Base-by-base conservation (phyloP, 2,888 invertebrate species). In the Oligia strigilis region DNA sequence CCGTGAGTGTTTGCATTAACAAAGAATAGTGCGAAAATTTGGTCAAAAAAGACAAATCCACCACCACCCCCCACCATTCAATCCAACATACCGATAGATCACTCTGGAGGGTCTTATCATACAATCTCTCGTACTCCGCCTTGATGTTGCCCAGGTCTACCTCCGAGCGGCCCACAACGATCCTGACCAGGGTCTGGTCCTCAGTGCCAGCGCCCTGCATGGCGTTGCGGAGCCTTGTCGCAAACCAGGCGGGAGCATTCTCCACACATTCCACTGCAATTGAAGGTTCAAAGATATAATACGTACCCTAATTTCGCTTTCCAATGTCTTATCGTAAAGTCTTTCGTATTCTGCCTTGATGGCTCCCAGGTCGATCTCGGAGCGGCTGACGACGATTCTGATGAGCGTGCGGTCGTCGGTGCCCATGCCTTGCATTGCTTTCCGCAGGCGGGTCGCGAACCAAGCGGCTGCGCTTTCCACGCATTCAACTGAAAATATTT, bases 201-300 rank as follows among this genome's bases (percentile, higher is more conserved):
- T 98, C 98, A 0, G 98, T 98, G 23, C 98, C 98, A 5, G 97
- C 95, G 17, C 98, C 98, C 88, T 97, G 96, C 97, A 98, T 97
- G 0, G 98, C 97, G 75, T 94, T 93, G 82, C 98, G 97, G 55
- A 98, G 93, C 2, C 98, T 95, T 93, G 97, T 97, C 19, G 98
- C 98, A 94, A 98, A 98, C 96, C 98, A 98, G 5, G 97, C 97
- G 6, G 98, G 96, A 5, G 98, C 97, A 84, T 98, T 98, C 93
- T 98, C 98, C 62, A 98, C 98, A 91, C 98, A 98, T 93, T 98
- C 98, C 90, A 98, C 98, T 98, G 95, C 2, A 97, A 96, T 86
- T 77, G 52, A 84, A 85, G 80, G 46, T 76, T 11, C 70, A 67
- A 36, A 58, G 23, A 58, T 72, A 65, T 76, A 60, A 83, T 85